Percentiles rank a stretch among this genome's conserved stretches.
phyloP scores from a whole-genome alignment of 1,140 invertebrate species.

The Zaprionus vittiger region DNA sequence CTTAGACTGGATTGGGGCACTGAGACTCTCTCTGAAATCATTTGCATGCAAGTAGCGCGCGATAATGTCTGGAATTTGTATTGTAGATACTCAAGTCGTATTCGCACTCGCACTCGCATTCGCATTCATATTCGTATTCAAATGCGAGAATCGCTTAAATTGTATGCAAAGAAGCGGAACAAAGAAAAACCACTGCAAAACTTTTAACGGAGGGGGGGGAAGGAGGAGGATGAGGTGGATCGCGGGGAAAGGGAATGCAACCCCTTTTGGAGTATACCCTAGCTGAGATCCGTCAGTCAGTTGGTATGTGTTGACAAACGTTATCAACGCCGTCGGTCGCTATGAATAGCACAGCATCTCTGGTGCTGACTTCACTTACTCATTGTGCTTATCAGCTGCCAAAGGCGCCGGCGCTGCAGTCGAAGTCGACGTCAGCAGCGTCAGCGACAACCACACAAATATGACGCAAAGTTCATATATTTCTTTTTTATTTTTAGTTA shows the following conservation, averaged over 20 bases:
- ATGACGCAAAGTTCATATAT: not conserved
- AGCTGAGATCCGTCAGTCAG: too few species aligned
- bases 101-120: not conserved
- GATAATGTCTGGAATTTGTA: conserved; percentile 52
- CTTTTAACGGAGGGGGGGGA: not conserved
- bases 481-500: not conserved
- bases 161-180: not conserved
- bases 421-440: not conserved
- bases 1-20: not conserved
- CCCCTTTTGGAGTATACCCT: too few species aligned
- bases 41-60: conserved; percentile 46
- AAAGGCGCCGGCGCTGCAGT: conserved; percentile 2
- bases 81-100: conserved; percentile 22
- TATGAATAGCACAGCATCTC: conserved; percentile 2
- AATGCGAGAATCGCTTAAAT: conserved; percentile 1
- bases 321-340: too few species aligned
- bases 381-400: not conserved
- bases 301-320: too few species aligned
- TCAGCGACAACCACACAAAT: not conserved
- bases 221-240: too few species aligned
- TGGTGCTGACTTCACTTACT: not conserved
- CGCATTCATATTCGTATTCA: not conserved
- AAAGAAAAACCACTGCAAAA: not conserved
- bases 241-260: too few species aligned
- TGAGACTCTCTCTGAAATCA: conserved; percentile 10